These are phyloP conservation scores for Bufotes viridis DNA, from an alignment of 2,797 vertebrate species.

Conservation along the genomic window DNA sequence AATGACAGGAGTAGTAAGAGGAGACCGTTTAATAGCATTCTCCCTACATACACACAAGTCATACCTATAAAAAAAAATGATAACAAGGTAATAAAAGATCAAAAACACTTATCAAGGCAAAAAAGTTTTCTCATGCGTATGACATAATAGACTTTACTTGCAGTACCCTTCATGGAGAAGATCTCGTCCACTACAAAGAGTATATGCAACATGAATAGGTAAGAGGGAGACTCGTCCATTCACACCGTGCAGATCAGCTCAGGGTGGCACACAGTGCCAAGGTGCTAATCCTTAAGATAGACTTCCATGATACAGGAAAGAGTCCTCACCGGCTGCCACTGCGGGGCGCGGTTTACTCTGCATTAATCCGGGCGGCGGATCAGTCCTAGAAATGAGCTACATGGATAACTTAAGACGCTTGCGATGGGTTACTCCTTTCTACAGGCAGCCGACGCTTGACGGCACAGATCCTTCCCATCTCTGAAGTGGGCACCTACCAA, in stretches of 20 bases:
- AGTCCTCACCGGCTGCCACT: neutral
- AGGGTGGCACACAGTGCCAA: constrained; percentile 11
- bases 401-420: neutral
- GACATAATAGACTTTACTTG: neutral
- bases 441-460: neutral
- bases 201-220: too few species aligned
- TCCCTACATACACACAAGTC: neutral
- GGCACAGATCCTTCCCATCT: neutral
- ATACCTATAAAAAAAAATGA: neutral
- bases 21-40: neutral
- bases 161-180: neutral
- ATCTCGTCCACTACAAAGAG: too few species aligned
- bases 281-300: neutral
- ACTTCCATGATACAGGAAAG: neutral
- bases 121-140: neutral
- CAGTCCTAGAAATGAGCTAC: neutral
- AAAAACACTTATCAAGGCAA: neutral
- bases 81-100: neutral
- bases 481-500: neutral
- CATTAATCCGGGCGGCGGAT: too few species aligned
- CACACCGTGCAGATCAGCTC: neutral
- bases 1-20: neutral
- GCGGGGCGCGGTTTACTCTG: neutral
- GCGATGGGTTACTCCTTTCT: neutral
- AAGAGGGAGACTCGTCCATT: neutral